phyloP scores from a whole-genome alignment of 2,888 invertebrate species.

The Drosophila peninsularis region DNA sequence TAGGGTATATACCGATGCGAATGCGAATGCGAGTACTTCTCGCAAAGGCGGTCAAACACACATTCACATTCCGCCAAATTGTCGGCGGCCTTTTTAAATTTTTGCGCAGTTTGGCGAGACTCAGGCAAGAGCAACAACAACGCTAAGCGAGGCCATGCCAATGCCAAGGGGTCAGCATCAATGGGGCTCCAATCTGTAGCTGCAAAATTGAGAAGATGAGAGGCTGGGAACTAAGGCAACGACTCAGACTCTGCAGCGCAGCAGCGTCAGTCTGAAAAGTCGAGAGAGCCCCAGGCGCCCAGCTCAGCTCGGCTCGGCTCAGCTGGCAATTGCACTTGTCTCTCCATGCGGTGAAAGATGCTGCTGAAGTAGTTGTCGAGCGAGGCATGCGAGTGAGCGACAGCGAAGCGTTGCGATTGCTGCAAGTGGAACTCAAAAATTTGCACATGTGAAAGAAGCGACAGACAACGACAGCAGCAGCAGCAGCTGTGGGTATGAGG shows the following conservation, averaged over 20 bases:
- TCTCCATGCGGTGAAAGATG: slow-evolving; percentile 30
- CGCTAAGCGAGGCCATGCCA: slow-evolving; percentile 47
- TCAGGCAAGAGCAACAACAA: slow-evolving; percentile 17
- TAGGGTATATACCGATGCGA: slow-evolving; percentile 13
- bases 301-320: slow-evolving; percentile 20
- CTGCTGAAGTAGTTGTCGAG: slow-evolving; percentile 16
- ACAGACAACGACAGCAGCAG: background rate
- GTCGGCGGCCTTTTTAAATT: slow-evolving; percentile 57
- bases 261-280: slow-evolving; percentile 1
- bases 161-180: slow-evolving; percentile 56
- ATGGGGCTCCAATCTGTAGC: slow-evolving; percentile 41
- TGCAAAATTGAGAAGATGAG: slow-evolving; percentile 25
- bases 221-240: slow-evolving; percentile 29
- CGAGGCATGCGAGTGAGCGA: slow-evolving; percentile 3
- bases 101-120: slow-evolving; percentile 52
- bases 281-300: slow-evolving; percentile 33
- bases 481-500: slow-evolving; percentile 20
- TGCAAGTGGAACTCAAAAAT: slow-evolving; percentile 20
- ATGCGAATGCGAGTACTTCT: slow-evolving; percentile 25
- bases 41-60: too few relatives aligned
- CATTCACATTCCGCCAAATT: slow-evolving; percentile 57
- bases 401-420: background rate
- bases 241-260: slow-evolving; percentile 1
- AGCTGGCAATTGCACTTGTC: slow-evolving; percentile 53
- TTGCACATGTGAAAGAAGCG: background rate